Evolutionary conservation across 2,888 invertebrate genomes (phyloP), one percentile per base, ranked within the genome.

Genomic region (Phasia obesa): DNA sequence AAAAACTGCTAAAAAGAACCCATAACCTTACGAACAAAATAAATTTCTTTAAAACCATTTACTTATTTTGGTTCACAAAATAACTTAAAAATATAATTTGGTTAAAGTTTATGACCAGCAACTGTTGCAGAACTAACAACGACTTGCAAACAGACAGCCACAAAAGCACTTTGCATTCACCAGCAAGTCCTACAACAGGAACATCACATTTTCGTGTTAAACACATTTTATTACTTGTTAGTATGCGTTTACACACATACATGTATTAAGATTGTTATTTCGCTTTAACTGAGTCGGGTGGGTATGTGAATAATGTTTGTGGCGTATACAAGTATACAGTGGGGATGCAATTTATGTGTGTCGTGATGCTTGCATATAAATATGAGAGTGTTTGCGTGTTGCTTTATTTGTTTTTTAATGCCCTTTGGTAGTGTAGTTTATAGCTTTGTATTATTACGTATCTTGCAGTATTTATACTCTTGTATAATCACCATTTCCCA

Each of bases 331-430:
- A 51, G 11, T 64, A 51, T 69, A 69, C 73, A 80, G 64, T 44
- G 74, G 73, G 59, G 17, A 49, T 74, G 70, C 53, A 74, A 77
- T 79, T 84, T 73, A 73, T 77, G 77, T 60, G 17, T 69, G 35
- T 19, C 1, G 25, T 53, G 44, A 57, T 60, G 25, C 51, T 31
- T 27, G 4, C 17, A 17, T 31, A 15, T 49, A 19, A 4, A 25
- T 71, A 49, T 5, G 11, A 35, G 23, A 35, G 23, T 35, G n/a
- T 35, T 4, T 47, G 25, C n/a, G 25, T 57, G 19, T 13, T 38
- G 47, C 57, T 75, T 65, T 65, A 25, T 65, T 65, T 57, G 57
- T 38, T 23, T 65, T 57, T 57, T 23, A 76, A 76, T 67, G 35
- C 77, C 74, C 82, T 47, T 77, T 77, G 77, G 47, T 55, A 5